Conservation (phyloP, 2,113 vertebrate species). For the Halichoerus grypus region DNA sequence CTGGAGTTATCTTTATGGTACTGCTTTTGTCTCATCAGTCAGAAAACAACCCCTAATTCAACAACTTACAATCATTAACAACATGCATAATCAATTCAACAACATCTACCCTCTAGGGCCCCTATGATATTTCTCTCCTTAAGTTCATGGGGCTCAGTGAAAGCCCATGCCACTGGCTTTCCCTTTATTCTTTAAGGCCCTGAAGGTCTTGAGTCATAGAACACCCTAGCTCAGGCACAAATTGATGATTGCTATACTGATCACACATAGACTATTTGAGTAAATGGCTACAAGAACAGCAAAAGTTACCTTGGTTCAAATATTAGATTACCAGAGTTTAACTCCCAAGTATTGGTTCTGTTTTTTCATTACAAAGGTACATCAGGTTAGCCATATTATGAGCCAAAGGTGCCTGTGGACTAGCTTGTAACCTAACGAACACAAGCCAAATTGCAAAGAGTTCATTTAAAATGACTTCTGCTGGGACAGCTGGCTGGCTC, state of each 20-base stretch:
- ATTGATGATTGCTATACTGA: neutral
- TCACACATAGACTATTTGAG: neutral
- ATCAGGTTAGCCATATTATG: neutral
- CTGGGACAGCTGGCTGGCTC: neutral
- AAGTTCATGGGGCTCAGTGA: neutral
- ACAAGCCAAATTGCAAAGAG: constrained; percentile 33
- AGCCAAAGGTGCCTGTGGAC: neutral
- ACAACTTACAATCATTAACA: neutral
- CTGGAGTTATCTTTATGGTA: neutral
- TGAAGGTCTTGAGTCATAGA: neutral
- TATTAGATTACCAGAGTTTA: neutral
- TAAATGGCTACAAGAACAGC: neutral
- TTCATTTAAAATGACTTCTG: constrained; percentile 37
- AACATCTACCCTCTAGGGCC: neutral
- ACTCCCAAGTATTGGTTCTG: neutral
- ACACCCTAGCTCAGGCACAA: neutral
- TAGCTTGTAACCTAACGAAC: neutral
- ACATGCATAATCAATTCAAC: neutral
- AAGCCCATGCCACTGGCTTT: neutral
- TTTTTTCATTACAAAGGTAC: neutral
- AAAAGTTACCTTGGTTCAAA: neutral
- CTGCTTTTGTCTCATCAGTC: neutral
- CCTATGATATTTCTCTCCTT: neutral
- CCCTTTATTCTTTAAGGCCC: neutral
- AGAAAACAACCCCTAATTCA: neutral